phyloP scores from a whole-genome alignment of 1,140 invertebrate genomes.

The Archivesica marissinica region DNA sequence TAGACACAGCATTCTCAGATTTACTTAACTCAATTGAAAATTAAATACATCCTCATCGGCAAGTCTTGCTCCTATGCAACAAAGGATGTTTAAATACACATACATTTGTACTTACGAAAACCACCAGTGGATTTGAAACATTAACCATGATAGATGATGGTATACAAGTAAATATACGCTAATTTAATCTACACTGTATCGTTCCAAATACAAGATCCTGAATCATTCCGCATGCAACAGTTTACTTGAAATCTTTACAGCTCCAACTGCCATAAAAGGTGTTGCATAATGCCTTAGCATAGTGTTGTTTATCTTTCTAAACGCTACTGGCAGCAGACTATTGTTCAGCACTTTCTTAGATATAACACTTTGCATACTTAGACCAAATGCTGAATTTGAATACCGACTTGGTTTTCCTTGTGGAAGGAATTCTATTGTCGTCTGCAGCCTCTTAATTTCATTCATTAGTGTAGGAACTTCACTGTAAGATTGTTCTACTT shows the following conservation, averaged over 20 bases:
- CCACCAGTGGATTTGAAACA: too few species aligned
- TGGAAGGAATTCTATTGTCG: slow-evolving; percentile 15
- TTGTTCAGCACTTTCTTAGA: slow-evolving; percentile 58
- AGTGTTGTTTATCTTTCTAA: slow-evolving; percentile 54
- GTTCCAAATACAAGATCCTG: too few species aligned
- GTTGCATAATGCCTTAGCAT: slow-evolving; percentile 43
- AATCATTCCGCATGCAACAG: neutral
- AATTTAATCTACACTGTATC: too few species aligned
- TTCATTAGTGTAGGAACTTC: slow-evolving; percentile 5
- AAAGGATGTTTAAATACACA: too few species aligned
- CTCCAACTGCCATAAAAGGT: slow-evolving; percentile 33
- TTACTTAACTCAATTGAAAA: too few species aligned
- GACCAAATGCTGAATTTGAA: slow-evolving; percentile 41
- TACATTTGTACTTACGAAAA: too few species aligned
- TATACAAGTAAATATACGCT: too few species aligned
- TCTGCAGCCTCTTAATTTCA: slow-evolving; percentile 31
- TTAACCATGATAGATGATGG: too few species aligned
- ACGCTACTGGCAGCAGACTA: slow-evolving; percentile 23
- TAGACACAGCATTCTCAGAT: too few species aligned
- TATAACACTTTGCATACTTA: slow-evolving; percentile 43
- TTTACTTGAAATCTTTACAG: slow-evolving; percentile 3
- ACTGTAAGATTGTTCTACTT: slow-evolving; percentile 44
- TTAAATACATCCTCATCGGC: too few species aligned
- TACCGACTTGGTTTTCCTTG: slow-evolving; percentile 7
- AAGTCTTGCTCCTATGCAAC: too few species aligned